A percentile compares a stretch with the other conserved stretches of the same genome.
Evolutionary conservation across 1,140 invertebrate species (phyloP).

Genomic region (Anastrepha obliqua): DNA sequence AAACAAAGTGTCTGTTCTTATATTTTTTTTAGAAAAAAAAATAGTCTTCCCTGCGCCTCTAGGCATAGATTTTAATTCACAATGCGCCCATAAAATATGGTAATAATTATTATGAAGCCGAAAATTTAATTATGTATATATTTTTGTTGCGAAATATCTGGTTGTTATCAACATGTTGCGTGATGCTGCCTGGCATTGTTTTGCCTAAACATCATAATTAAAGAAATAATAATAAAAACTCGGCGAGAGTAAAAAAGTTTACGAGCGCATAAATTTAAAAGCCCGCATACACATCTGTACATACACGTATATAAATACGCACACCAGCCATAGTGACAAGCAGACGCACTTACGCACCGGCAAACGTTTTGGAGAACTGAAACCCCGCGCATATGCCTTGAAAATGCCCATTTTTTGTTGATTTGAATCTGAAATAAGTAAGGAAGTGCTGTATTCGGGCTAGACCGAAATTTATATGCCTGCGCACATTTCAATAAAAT

Average conservation of each 20-base stretch:
- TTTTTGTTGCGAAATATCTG: conserved; percentile 42
- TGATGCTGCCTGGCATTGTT: background rate
- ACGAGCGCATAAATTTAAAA: conserved; percentile 29
- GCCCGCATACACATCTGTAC: background rate
- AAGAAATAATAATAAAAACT: background rate
- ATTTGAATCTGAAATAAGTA: background rate
- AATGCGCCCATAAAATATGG: background rate
- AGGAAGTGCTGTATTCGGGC: too few species aligned
- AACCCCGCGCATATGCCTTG: background rate
- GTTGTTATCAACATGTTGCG: conserved; percentile 18
- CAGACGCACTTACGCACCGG: background rate
- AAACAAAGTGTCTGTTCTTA: too few species aligned
- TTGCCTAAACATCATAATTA: background rate
- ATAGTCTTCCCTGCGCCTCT: background rate
- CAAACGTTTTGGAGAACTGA: background rate
- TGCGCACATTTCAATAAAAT: too few species aligned
- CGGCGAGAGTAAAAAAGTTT: background rate
- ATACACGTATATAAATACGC: background rate
- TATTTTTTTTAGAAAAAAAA: background rate
- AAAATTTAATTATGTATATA: conserved; percentile 9
- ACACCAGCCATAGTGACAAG: background rate
- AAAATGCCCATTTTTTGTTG: conserved; percentile 14
- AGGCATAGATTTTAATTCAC: background rate
- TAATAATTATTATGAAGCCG: background rate
- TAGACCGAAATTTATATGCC: too few species aligned